phyloP scores from a whole-genome alignment of 2,113 vertebrate genomes.

The Oreocharis arfaki region DNA sequence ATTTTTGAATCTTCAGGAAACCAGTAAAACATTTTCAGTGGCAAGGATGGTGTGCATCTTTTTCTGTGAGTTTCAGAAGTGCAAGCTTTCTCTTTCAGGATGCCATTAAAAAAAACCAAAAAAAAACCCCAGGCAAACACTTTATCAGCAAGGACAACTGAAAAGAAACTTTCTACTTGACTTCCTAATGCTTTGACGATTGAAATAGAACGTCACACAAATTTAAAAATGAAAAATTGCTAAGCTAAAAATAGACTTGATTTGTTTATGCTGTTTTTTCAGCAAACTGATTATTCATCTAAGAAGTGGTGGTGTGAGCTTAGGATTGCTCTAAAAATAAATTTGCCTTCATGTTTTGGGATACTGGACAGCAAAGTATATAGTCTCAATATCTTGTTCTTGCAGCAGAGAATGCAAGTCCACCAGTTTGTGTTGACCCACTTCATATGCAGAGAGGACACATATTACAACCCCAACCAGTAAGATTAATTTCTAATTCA shows the following conservation, averaged over 20 bases:
- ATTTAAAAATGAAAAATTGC: background rate
- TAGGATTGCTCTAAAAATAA: background rate
- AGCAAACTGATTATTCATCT: background rate
- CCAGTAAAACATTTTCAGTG: background rate
- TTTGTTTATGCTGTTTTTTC: background rate
- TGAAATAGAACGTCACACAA: background rate
- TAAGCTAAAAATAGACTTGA: background rate
- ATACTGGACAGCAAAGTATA: background rate
- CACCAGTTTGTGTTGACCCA: background rate
- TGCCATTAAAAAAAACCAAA: background rate
- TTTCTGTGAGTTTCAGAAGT: background rate
- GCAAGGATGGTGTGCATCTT: background rate
- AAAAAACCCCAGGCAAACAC: fast-evolving
- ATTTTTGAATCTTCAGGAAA: background rate
- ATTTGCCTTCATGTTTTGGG: background rate
- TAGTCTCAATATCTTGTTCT: background rate
- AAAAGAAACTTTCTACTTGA: background rate
- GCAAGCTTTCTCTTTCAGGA: background rate
- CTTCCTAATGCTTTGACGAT: background rate
- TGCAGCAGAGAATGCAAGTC: background rate
- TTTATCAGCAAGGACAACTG: background rate
- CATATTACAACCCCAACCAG: too few relatives aligned
- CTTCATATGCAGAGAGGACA: background rate
- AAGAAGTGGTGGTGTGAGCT: background rate
- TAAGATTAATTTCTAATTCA: background rate